Base-by-base conservation (phyloP, 1,140 invertebrate genomes). In the Hetaerina americana region DNA sequence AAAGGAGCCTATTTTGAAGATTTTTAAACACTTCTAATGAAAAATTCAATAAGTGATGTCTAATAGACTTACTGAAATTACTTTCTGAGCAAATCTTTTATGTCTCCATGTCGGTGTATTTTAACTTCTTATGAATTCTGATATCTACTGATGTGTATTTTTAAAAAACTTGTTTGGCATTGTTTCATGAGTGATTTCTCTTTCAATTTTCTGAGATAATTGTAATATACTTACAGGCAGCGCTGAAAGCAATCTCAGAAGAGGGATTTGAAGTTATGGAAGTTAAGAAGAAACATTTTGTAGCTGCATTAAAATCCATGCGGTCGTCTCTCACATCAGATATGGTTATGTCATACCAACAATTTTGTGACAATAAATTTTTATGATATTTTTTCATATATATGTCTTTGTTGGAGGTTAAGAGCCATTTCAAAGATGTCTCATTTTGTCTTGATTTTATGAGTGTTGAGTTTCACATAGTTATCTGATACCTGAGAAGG, bases 171-270 rank as follows among this genome's bases (percentile, higher is more conserved):
- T 5, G 10, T 5, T 57, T 57, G 2, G 40, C 10, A 10, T 3
- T 5, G 2, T 57, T 5, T 2, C 22, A 57, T 40, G 15, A 8
- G 15, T 8, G 10, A 5, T 57, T 57, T 5, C 2, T 2, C 10
- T 5, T 57, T 5, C 2, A 57, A 5, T 57, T 57, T 57, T 2
- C 3, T 57, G 1, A 57, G 2, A n/a, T 3, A n/a, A 12, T 18
- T 57, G 10, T 57, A 57, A 57, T 57, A 5, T 1, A 18, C 10
- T 57, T 57, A 5, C 40, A 84, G 79, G 90, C 91, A 22, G 91
- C 87, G 22, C 78, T 92, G 27, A 77, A 81, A 73, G 89, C 90
- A 10, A 78, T 91, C 68, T 84, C 86, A 70, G 82, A 83, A 69
- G 83, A 85, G 66, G 81, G 87, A 72, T 81, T 87, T 28, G 72